A percentile compares a stretch with the other conserved stretches of the same genome.
These are phyloP conservation scores for Ailuropoda melanoleuca DNA, from an alignment of 2,113 vertebrate species.

Conservation along the genomic window DNA sequence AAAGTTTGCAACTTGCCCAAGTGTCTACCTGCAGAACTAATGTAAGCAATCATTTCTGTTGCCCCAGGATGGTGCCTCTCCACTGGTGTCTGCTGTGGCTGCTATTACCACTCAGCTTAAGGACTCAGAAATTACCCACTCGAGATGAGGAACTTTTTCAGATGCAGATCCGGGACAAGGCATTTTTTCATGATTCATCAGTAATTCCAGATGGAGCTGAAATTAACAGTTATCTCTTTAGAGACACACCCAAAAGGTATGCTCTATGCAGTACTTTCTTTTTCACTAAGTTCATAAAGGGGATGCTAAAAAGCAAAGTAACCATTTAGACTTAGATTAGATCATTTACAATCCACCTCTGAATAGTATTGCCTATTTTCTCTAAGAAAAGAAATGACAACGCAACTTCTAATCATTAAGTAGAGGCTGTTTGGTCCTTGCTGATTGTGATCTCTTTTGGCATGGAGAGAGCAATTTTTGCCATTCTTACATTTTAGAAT, in stretches of 20 bases:
- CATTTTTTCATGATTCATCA: conserved; percentile 94
- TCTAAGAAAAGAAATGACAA: neutral
- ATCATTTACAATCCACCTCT: neutral
- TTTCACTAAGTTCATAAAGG: neutral
- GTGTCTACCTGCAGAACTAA: neutral
- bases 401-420: too few relatives aligned
- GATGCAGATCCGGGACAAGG: conserved; percentile 97
- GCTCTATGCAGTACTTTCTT: neutral
- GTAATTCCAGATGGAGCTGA: conserved; percentile 97
- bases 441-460: neutral
- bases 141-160: conserved; percentile 98
- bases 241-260: conserved; percentile 97
- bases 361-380: neutral
- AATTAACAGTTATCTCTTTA: conserved; percentile 96
- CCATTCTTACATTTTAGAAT: neutral
- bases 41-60: conserved; percentile 12
- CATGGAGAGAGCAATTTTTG: neutral
- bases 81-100: conserved; percentile 83
- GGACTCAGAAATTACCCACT: conserved; percentile 95
- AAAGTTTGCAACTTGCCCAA: neutral
- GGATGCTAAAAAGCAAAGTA: neutral
- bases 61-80: conserved; percentile 90
- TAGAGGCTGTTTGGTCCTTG: neutral
- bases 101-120: conserved; percentile 82
- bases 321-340: neutral